phyloP scores from a whole-genome alignment of 2,888 invertebrate species.

The Apamea crenata region DNA sequence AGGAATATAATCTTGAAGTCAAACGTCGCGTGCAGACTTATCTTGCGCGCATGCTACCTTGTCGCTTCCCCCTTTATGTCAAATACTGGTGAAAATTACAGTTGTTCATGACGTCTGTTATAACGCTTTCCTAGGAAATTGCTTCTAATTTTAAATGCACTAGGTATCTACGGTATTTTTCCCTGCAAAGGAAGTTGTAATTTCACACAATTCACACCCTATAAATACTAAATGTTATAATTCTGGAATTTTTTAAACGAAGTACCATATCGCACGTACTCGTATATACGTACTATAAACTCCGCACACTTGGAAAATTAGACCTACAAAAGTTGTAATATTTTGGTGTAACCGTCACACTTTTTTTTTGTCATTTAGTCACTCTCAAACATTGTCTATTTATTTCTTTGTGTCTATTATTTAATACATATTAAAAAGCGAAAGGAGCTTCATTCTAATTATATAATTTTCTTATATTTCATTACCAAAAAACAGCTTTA shows the following conservation, averaged over 20 bases:
- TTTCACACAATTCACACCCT: not conserved
- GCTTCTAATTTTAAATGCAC: not conserved
- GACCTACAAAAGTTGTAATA: not conserved
- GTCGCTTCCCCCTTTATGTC: not conserved
- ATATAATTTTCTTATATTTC: not conserved
- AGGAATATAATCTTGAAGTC: no score
- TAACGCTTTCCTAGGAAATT: not conserved
- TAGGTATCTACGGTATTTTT: not conserved
- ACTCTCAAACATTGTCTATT: not conserved
- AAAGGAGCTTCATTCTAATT: not conserved
- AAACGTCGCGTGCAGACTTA: no score
- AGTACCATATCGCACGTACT: not conserved
- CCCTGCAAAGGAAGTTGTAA: not conserved
- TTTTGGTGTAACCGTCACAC: not conserved
- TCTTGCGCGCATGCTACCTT: no score
- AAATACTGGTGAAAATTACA: not conserved
- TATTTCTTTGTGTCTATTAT: not conserved
- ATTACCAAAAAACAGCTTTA: not conserved
- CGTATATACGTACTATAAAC: no score
- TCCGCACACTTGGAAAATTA: not conserved
- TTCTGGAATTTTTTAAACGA: not conserved
- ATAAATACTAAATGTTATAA: not conserved
- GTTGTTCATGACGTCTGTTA: not conserved
- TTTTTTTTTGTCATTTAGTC: not conserved
- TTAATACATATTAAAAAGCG: not conserved